These are phyloP conservation scores for Lutjanus erythropterus DNA, from an alignment of 2,113 vertebrate species.

Conservation along the genomic window DNA sequence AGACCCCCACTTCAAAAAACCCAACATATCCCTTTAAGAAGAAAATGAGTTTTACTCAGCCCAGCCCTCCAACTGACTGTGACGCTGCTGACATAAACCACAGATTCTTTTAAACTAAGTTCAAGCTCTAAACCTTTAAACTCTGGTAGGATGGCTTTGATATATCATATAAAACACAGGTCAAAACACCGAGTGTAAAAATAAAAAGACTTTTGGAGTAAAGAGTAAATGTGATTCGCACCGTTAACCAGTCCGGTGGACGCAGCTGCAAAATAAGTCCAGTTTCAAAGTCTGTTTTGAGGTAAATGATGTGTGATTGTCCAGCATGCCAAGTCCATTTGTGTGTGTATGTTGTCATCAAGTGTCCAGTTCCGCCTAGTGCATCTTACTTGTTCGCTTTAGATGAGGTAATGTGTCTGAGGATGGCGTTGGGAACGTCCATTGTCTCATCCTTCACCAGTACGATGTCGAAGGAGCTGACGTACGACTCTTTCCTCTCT, in stretches of 20 bases:
- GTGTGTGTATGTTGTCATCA: background rate
- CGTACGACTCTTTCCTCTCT: slow-evolving; percentile 85
- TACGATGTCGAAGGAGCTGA: slow-evolving; percentile 89
- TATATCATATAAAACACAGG: background rate
- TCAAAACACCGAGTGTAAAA: slow-evolving; percentile 7
- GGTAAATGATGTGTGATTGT: slow-evolving; percentile 35
- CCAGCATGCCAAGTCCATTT: slow-evolving; percentile 8
- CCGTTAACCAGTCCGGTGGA: background rate
- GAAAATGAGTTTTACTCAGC: background rate
- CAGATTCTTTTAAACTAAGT: background rate
- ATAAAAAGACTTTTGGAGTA: background rate
- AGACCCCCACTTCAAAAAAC: too few relatives aligned
- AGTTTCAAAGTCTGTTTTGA: slow-evolving; percentile 24
- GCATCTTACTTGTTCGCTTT: slow-evolving; percentile 34
- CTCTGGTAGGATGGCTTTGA: background rate
- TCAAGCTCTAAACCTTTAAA: background rate
- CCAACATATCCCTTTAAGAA: too few relatives aligned
- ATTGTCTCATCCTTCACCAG: slow-evolving; percentile 90
- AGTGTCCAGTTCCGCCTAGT: background rate
- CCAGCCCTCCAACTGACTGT: background rate
- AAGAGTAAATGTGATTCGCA: background rate
- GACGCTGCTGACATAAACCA: background rate
- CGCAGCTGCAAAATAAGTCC: background rate
- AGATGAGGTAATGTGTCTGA: slow-evolving; percentile 75
- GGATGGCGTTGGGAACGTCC: slow-evolving; percentile 89